Conservation (phyloP, 2,888 invertebrate species). For the Ectemnius continuus region DNA sequence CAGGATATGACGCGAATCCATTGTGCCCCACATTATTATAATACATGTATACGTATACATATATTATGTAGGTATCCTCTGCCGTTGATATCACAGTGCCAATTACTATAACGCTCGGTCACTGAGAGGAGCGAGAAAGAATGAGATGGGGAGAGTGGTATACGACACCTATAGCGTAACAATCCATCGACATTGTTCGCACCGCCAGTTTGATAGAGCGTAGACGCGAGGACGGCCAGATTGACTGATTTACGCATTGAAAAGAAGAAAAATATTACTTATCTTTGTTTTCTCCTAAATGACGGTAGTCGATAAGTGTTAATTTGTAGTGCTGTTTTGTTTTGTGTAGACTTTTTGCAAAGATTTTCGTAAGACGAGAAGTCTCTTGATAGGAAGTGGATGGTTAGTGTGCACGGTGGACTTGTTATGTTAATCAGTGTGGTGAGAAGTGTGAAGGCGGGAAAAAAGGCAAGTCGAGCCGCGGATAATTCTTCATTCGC, state of each 20-base stretch:
- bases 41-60: slow-evolving; percentile 54
- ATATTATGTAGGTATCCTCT: slow-evolving; percentile 58
- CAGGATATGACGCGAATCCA: slow-evolving; percentile 77
- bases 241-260: slow-evolving; percentile 14
- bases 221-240: slow-evolving; percentile 56
- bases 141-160: slow-evolving; percentile 14
- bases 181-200: slow-evolving; percentile 69
- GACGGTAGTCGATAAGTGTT: no score
- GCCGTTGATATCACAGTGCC: slow-evolving; percentile 35
- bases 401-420: not conserved
- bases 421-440: not conserved
- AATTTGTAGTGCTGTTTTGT: no score
- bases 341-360: no score
- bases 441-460: not conserved
- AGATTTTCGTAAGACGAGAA: no score
- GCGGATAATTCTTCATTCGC: not conserved
- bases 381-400: no score
- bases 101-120: slow-evolving; percentile 44
- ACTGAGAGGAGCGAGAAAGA: not conserved
- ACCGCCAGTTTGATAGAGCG: slow-evolving; percentile 63
- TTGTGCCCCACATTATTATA: slow-evolving; percentile 75
- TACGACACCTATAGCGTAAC: slow-evolving; percentile 49
- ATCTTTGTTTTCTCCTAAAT: no score
- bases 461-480: not conserved
- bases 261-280: no score